phyloP scores from a whole-genome alignment of 2,113 vertebrate genomes.

The Pipra filicauda region DNA sequence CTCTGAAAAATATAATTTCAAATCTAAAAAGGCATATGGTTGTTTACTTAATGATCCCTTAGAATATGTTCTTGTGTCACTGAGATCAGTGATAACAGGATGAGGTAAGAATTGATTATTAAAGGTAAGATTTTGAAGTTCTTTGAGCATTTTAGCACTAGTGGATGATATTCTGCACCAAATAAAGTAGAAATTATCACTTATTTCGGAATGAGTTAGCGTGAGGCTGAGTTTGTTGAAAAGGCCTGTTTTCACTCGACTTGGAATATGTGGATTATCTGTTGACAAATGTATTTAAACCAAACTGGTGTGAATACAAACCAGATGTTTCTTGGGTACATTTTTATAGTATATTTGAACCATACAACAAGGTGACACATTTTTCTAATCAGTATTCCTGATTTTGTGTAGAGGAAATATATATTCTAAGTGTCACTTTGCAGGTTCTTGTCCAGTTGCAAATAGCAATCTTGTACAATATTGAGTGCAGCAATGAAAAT shows the following conservation, averaged over 20 bases:
- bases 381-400: not conserved
- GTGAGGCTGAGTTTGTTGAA: not conserved
- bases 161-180: not conserved
- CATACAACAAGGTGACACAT: not conserved
- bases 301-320: not conserved
- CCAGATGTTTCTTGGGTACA: slow-evolving; percentile 2
- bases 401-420: not conserved
- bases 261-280: not conserved
- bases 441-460: not conserved
- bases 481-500: not conserved
- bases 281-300: slow-evolving; percentile 11
- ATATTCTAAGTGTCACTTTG: not conserved
- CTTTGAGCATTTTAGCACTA: not conserved
- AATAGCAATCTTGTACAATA: not conserved
- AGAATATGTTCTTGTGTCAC: not conserved
- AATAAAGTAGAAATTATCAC: not conserved
- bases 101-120: not conserved
- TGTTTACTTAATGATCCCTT: not conserved
- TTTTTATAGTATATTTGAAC: not conserved
- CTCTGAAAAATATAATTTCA: not conserved
- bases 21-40: not conserved
- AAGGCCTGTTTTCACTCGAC: not conserved
- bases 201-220: not conserved
- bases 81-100: not conserved
- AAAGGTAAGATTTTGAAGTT: not conserved